phyloP scores from a whole-genome alignment of 2,113 vertebrate genomes.

The Seriola quinqueradiata region DNA sequence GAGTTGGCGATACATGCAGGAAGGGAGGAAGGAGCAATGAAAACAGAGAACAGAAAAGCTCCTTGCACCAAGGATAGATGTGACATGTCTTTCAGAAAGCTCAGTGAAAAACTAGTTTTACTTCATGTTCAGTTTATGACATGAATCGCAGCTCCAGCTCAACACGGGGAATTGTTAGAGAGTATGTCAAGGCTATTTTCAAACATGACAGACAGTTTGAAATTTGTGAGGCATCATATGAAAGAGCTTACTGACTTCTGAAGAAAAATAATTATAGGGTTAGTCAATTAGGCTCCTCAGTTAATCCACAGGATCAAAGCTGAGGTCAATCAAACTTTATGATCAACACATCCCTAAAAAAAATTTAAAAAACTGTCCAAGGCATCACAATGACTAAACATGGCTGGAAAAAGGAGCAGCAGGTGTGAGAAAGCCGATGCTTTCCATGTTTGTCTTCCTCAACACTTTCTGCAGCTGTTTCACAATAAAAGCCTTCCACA shows the following conservation, averaged over 20 bases:
- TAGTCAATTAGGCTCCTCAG: too few relatives aligned
- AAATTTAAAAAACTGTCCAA: slow-evolving; percentile 7
- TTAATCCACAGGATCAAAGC: not conserved
- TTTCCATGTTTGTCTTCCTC: slow-evolving; percentile 52
- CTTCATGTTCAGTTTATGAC: slow-evolving; percentile 15
- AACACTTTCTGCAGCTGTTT: slow-evolving; percentile 67
- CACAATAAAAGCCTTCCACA: slow-evolving; percentile 56
- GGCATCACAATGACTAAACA: slow-evolving; percentile 10
- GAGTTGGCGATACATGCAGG: not conserved
- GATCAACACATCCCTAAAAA: not conserved
- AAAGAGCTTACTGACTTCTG: not conserved
- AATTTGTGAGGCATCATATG: not conserved
- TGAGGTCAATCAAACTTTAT: not conserved
- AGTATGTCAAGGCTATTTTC: not conserved
- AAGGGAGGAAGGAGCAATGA: slow-evolving; percentile 35
- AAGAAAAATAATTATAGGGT: not conserved
- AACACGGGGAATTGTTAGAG: not conserved
- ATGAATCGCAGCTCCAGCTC: not conserved
- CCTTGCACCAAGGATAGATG: slow-evolving; percentile 7
- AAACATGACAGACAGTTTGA: not conserved
- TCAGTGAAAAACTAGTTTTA: slow-evolving; percentile 9
- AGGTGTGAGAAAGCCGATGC: slow-evolving; percentile 65
- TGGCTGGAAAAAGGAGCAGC: slow-evolving; percentile 27
- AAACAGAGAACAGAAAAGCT: slow-evolving; percentile 29
- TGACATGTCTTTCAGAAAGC: slow-evolving; percentile 22